Base-by-base conservation (phyloP, 2,113 vertebrate species). In the Brachyistius frenatus region DNA sequence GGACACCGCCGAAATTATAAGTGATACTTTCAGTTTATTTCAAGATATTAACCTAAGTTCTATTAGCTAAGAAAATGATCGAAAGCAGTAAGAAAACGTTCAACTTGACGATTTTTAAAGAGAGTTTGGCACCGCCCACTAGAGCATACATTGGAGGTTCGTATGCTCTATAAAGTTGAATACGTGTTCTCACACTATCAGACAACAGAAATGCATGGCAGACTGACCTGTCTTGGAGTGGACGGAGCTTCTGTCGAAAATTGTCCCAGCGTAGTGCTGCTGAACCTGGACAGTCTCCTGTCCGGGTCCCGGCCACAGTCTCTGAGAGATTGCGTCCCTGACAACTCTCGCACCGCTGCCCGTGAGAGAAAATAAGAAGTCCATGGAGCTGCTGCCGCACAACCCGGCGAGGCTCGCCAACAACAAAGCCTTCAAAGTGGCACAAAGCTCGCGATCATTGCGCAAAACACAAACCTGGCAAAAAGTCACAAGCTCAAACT, bases 291-390 rank as follows among this genome's bases (percentile, higher is more conserved):
- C 78, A 9, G 72, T 56, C 13, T 93, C 88, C 16, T 84, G 81
- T 31, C 44, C 86, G 53, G 72, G 58, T 54, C 65, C 90, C 36
- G 85, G 70, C 94, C 94, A 95, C 10, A 94, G 85, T 67, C 92
- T 91, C 8, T 86, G 91, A 5, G 89, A 77, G 30, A 95, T 80
- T 1, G 91, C 93, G 60, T 93, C 92, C 72, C 93, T 82, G 76
- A 95, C 89, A 56, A 91, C 88, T 72, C 91, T 91, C 0, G 86
- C 91, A 2, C 93, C 62, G 78, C 85, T 86, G 62, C 92, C 90
- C n/a, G 93, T 92, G 0, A 95, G 49, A 23, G 94, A 93, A n/a
- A 84, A 41, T n/a, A 95, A 54, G 77, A 78, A 94, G 66, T 95
- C 92, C 95, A 95, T 94, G 13, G 5, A 44, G 3, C 6, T 3